Conservation (phyloP, 30 jellyfish, hydroid and myxozoan species). For the Aurelia sp. region DNA sequence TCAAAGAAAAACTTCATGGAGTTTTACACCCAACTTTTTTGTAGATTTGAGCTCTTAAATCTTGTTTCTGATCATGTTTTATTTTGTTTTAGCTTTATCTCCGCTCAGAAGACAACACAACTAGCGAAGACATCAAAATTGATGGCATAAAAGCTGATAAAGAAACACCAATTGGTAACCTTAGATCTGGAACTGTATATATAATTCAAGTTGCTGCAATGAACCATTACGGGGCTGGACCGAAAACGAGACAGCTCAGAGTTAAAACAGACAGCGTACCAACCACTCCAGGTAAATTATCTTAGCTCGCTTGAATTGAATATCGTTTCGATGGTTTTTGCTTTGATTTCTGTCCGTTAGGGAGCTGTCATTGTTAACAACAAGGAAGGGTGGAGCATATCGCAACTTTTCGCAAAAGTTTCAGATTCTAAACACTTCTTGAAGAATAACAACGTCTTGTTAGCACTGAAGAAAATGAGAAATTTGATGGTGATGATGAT, state of each 20-base stretch:
- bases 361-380: no score
- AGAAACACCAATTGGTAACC: slow-evolving; percentile 58
- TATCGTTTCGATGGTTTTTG: no score
- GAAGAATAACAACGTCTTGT: no score
- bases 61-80: neutral
- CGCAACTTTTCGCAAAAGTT: no score
- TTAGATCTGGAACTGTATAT: slow-evolving; percentile 72
- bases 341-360: no score
- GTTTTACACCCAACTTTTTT: no score
- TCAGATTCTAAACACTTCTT: no score
- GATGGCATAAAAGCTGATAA: slow-evolving; percentile 56
- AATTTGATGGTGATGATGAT: no score
- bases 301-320: no score
- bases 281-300: slow-evolving; percentile 53
- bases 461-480: no score
- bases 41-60: neutral
- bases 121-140: slow-evolving; percentile 17
- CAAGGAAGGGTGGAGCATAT: no score
- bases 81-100: slow-evolving; percentile 59
- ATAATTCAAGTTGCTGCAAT: slow-evolving; percentile 81
- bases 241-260: slow-evolving; percentile 55
- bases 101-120: slow-evolving; percentile 48
- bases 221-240: slow-evolving; percentile 91
- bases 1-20: no score
- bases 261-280: slow-evolving; percentile 59